These are phyloP conservation scores for Dendrolimus pini DNA, from an alignment of 2,888 invertebrate species.

Conservation along the genomic window DNA sequence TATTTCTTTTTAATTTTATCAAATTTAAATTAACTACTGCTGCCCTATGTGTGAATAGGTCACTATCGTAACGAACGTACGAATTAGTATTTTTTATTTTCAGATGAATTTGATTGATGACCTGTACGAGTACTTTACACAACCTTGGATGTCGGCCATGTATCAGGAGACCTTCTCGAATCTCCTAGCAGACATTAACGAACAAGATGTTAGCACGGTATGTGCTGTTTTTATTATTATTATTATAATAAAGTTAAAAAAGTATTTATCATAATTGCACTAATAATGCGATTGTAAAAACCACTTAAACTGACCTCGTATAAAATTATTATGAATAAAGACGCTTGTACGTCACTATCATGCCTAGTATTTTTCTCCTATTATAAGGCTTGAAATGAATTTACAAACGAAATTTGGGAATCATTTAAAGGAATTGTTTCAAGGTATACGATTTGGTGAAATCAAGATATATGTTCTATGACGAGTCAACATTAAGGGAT, in stretches of 20 bases:
- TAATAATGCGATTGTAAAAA: neutral
- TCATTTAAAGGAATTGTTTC: conserved; percentile 2
- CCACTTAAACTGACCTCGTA: too few species aligned
- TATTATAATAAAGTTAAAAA: neutral
- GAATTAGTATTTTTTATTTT: too few species aligned
- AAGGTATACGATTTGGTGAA: conserved; percentile 39
- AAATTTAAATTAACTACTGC: too few species aligned
- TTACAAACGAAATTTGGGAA: too few species aligned
- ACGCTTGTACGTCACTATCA: too few species aligned
- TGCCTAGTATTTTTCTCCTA: too few species aligned
- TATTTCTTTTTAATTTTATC: too few species aligned
- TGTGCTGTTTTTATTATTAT: conserved; percentile 6
- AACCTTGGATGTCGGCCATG: conserved; percentile 80
- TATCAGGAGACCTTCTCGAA: conserved; percentile 78
- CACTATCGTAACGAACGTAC: too few species aligned
- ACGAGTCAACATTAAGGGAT: conserved; percentile 4
- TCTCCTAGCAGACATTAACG: conserved; percentile 47
- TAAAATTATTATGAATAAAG: too few species aligned
- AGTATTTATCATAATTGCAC: neutral
- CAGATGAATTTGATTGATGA: conserved; percentile 78
- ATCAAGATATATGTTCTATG: conserved; percentile 25
- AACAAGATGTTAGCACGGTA: conserved; percentile 49
- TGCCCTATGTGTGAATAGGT: too few species aligned
- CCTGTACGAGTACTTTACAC: conserved; percentile 80
- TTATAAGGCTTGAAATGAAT: too few species aligned